Evolutionary conservation across 64 coral and sea anemone species (phyloP).

Genomic region (Anthopleura sola): DNA sequence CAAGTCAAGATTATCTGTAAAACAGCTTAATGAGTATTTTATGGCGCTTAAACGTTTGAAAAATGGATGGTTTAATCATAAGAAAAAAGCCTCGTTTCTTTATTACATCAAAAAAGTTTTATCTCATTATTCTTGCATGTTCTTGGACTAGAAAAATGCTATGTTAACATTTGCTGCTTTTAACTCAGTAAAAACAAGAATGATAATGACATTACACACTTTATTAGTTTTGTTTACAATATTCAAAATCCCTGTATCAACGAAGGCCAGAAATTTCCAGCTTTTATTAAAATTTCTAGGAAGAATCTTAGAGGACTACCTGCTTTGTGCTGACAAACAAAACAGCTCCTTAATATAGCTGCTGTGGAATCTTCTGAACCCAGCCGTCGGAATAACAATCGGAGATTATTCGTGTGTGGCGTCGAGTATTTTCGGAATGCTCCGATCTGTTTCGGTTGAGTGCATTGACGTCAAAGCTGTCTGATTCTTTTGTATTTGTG

Average conservation of each 20-base stretch:
- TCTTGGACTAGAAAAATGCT: no score
- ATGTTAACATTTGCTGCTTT: background rate
- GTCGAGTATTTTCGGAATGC: conserved; percentile 37
- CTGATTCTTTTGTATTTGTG: conserved; percentile 2
- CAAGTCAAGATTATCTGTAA: background rate
- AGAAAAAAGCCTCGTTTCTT: no score
- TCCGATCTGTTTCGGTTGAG: conserved; percentile 24
- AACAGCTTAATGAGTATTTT: background rate
- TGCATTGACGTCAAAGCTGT: conserved; percentile 26
- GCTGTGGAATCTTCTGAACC: conserved; percentile 1
- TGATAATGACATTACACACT: no score
- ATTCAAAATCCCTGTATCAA: background rate
- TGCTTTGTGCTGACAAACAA: background rate
- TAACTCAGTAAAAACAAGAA: no score
- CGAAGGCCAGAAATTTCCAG: background rate
- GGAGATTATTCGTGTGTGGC: conserved; percentile 28
- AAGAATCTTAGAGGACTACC: background rate
- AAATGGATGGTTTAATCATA: no score
- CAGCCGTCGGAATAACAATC: conserved; percentile 20
- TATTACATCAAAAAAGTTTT: no score
- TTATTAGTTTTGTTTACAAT: background rate
- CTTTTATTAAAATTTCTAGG: no score
- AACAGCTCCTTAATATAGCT: background rate
- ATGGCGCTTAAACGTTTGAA: background rate
- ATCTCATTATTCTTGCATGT: no score